Evolutionary conservation across 92 coral and sea anemone species (phyloP).

Genomic region (Paramuricea clavata): DNA sequence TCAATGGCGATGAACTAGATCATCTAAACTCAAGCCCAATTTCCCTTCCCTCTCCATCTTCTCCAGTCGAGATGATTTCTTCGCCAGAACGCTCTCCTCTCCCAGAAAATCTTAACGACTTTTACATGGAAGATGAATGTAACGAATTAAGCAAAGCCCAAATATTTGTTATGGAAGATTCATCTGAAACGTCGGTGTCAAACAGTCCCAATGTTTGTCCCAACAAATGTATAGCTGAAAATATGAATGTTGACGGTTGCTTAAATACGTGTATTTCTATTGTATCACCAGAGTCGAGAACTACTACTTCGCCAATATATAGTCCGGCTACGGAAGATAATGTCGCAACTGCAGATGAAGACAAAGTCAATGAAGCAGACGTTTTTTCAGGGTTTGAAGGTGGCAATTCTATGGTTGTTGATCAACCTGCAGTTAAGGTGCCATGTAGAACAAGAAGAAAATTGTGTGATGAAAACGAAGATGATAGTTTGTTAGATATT

Average conservation of each 20-base stretch:
- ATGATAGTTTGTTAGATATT: constrained; percentile 2
- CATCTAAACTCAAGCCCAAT: background rate
- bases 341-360: background rate
- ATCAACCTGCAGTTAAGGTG: background rate
- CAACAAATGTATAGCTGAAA: background rate
- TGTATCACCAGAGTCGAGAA: background rate
- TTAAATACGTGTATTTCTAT: background rate
- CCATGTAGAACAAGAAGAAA: background rate
- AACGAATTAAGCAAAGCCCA: background rate
- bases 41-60: background rate
- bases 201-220: background rate
- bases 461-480: background rate
- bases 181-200: background rate
- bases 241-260: constrained; percentile 1
- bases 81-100: constrained; percentile 26
- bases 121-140: background rate
- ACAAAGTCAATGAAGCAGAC: background rate
- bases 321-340: background rate
- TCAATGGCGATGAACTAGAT: background rate
- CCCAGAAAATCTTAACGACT: constrained; percentile 1
- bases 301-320: background rate
- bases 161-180: background rate
- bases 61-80: constrained; percentile 32
- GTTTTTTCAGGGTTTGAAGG: background rate
- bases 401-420: background rate